Conservation (phyloP, 2,797 vertebrate genomes). For the Pseudotriccus pelzelni region DNA sequence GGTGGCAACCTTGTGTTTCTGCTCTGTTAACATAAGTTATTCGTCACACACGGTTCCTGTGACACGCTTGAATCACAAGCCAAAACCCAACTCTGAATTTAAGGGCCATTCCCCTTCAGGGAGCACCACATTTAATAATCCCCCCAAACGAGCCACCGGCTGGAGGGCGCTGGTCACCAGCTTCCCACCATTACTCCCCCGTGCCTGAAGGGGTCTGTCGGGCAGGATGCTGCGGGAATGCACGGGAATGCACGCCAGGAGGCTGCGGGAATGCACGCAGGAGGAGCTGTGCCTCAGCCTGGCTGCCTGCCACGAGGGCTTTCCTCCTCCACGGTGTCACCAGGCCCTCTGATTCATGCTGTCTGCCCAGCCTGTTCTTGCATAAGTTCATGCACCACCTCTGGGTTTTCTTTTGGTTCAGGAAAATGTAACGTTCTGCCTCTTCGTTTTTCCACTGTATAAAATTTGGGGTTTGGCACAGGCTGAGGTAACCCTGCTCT, state of each 20-base stretch:
- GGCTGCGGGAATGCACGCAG: neutral
- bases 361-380: neutral
- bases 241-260: neutral
- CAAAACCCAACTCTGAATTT: neutral
- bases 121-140: neutral
- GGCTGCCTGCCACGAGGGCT: constrained; percentile 33
- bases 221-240: neutral
- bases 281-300: neutral
- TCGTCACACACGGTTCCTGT: neutral
- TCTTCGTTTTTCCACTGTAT: neutral
- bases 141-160: neutral
- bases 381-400: neutral
- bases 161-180: neutral
- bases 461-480: neutral
- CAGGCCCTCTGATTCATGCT: constrained; percentile 11
- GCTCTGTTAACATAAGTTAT: neutral
- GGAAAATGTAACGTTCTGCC: neutral
- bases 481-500: neutral
- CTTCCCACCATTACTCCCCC: neutral
- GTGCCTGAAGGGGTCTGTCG: neutral
- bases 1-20: neutral
- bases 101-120: neutral
- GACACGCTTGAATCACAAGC: neutral
- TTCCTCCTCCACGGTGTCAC: constrained; percentile 56
- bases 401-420: neutral